phyloP scores from a whole-genome alignment of 2,113 vertebrate genomes.

The Prietella phreatophila region DNA sequence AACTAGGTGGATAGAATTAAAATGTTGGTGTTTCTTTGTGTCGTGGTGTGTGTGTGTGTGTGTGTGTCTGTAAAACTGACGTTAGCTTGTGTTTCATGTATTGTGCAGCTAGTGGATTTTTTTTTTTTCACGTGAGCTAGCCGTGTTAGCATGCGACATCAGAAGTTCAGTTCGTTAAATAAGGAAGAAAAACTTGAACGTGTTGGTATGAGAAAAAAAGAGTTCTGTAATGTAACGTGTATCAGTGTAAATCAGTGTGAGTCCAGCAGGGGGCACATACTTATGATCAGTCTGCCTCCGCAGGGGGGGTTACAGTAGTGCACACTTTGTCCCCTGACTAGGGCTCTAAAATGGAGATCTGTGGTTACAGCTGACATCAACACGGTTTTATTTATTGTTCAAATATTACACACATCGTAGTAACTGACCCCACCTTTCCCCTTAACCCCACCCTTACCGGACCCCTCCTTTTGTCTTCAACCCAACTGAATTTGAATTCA shows the following conservation, averaged over 20 bases:
- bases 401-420: not conserved
- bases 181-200: not conserved
- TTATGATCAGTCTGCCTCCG: not conserved
- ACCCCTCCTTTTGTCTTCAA: too few species aligned
- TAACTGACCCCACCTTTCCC: too few species aligned
- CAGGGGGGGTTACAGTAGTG: not conserved
- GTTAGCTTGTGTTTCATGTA: not conserved
- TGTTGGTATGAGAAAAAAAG: not conserved
- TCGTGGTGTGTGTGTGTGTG: not conserved
- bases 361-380: not conserved
- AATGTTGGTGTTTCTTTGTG: not conserved
- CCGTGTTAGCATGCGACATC: not conserved
- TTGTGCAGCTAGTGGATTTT: not conserved
- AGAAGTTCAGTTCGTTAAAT: not conserved
- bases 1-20: not conserved
- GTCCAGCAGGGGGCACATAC: not conserved
- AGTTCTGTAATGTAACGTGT: not conserved
- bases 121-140: not conserved
- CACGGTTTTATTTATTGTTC: not conserved
- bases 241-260: not conserved
- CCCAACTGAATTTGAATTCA: too few species aligned
- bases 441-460: not conserved
- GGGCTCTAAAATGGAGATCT: not conserved
- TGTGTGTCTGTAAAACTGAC: not conserved
- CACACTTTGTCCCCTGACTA: not conserved